Conservation (phyloP, 2,113 vertebrate species). For the Dromaius novaehollandiae region DNA sequence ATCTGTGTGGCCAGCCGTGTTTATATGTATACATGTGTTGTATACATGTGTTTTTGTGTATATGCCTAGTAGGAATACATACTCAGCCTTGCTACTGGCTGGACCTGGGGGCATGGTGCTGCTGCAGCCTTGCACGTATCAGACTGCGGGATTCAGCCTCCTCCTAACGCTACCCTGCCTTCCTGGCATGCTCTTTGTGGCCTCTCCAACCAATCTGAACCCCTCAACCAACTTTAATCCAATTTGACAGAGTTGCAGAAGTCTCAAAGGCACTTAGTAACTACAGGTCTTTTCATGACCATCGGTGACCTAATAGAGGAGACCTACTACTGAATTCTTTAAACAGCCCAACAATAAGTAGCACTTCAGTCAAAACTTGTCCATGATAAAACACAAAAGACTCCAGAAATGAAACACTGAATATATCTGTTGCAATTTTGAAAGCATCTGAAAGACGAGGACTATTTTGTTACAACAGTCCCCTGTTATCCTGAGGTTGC, state of each 20-base stretch:
- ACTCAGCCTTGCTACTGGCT: no score
- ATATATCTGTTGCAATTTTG: neutral
- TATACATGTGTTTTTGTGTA: no score
- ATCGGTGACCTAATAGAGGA: neutral
- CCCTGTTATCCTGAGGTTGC: neutral
- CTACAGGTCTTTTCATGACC: neutral
- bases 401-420: neutral
- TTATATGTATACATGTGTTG: no score
- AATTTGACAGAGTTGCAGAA: neutral
- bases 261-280: neutral
- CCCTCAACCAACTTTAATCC: neutral
- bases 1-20: no score
- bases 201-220: neutral
- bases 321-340: neutral
- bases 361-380: neutral
- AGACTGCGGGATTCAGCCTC: no score
- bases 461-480: neutral
- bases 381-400: neutral
- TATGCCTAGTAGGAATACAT: no score
- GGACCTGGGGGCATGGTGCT: no score
- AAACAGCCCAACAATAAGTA: neutral
- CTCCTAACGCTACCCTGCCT: neutral
- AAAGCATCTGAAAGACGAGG: neutral
- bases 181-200: neutral
- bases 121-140: no score